These are phyloP conservation scores for Tenebrosternarchus preto DNA, from an alignment of 2,113 vertebrate genomes.

Conservation along the genomic window DNA sequence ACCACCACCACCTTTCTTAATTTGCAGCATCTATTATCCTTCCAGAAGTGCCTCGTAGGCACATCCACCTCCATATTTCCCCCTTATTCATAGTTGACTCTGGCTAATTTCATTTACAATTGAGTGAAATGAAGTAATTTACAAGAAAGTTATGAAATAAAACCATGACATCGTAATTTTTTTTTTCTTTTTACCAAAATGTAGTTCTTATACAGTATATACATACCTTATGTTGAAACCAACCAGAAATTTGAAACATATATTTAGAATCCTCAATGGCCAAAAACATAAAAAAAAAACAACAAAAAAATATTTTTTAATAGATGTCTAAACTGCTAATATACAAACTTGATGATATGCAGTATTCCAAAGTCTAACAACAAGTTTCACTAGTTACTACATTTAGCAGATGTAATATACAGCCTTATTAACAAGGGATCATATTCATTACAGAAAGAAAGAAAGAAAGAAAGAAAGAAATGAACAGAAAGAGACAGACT, in stretches of 20 bases:
- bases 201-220: slow-evolving; percentile 76
- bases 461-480: slow-evolving; percentile 67
- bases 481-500: slow-evolving; percentile 57
- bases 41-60: slow-evolving; percentile 6
- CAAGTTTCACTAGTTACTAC: slow-evolving; percentile 79
- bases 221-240: slow-evolving; percentile 72
- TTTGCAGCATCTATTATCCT: slow-evolving; percentile 36
- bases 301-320: slow-evolving; percentile 36
- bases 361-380: slow-evolving; percentile 74
- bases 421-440: slow-evolving; percentile 69
- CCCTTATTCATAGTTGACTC: slow-evolving; percentile 2
- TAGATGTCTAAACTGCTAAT: slow-evolving; percentile 74
- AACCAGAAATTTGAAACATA: slow-evolving; percentile 59
- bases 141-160: slow-evolving; percentile 52
- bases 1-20: not conserved
- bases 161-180: slow-evolving; percentile 60
- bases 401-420: slow-evolving; percentile 81
- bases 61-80: not conserved
- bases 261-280: slow-evolving; percentile 58
- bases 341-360: slow-evolving; percentile 78
- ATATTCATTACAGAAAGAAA: slow-evolving; percentile 58
- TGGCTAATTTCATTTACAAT: slow-evolving; percentile 46
- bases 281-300: slow-evolving; percentile 56
- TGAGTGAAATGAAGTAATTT: slow-evolving; percentile 63
- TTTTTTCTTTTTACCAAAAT: slow-evolving; percentile 69